Conservation (phyloP, 2,888 invertebrate species). For the Netelia fuscicornis region DNA sequence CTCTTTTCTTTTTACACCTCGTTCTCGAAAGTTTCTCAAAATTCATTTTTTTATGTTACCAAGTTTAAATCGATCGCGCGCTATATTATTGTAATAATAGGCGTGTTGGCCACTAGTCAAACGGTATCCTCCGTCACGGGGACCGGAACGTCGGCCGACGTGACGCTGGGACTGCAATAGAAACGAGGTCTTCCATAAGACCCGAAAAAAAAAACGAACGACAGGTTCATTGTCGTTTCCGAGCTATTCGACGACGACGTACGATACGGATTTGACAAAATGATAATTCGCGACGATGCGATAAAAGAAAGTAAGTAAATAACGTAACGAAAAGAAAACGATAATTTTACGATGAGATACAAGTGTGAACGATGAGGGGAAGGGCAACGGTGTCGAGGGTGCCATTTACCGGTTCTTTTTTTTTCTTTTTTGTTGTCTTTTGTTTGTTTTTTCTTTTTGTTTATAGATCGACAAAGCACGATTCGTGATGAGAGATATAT, state of each 20-base stretch:
- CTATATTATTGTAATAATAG: slow-evolving; percentile 45
- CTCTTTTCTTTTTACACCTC: neutral
- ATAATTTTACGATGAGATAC: neutral
- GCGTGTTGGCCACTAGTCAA: slow-evolving; percentile 76
- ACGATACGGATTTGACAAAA: slow-evolving; percentile 8
- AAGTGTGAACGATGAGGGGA: neutral
- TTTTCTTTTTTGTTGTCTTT: neutral
- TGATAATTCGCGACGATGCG: slow-evolving; percentile 16
- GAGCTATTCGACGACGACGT: slow-evolving; percentile 33
- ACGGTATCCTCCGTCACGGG: slow-evolving; percentile 81
- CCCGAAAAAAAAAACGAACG: slow-evolving; percentile 49
- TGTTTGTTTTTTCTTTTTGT: neutral
- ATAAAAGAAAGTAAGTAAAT: neutral
- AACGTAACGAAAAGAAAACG: neutral
- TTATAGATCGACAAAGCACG: neutral
- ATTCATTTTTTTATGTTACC: neutral
- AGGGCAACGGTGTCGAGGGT: neutral
- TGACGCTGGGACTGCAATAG: slow-evolving; percentile 75
- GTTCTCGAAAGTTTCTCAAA: slow-evolving; percentile 3
- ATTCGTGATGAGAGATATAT: slow-evolving; percentile 26
- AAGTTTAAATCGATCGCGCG: slow-evolving; percentile 36
- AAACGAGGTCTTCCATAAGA: slow-evolving; percentile 46
- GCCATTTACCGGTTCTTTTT: slow-evolving; percentile 15
- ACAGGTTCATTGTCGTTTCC: slow-evolving; percentile 48
- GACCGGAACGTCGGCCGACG: slow-evolving; percentile 75